These are phyloP conservation scores for Proisotoma minuta DNA, from an alignment of 2,888 invertebrate genomes.

Conservation along the genomic window DNA sequence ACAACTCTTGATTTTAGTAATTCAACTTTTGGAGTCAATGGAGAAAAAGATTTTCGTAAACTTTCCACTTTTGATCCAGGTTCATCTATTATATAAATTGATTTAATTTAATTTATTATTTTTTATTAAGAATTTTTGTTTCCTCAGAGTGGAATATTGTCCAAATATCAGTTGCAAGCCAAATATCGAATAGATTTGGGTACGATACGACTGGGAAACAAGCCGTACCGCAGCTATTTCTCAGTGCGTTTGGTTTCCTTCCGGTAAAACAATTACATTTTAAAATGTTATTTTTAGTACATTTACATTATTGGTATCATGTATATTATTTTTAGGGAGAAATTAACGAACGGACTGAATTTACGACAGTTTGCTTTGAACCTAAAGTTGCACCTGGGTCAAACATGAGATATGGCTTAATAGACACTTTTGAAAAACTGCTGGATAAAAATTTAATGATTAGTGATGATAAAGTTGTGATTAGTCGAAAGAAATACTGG, in stretches of 20 bases:
- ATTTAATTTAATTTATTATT: neutral
- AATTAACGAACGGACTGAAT: conserved; percentile 11
- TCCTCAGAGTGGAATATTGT: conserved; percentile 40
- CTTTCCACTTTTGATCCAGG: conserved; percentile 25
- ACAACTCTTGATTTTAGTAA: conserved; percentile 21
- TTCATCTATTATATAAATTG: neutral
- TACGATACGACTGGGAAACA: conserved; percentile 17
- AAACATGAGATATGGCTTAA: conserved; percentile 26
- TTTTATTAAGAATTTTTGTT: neutral
- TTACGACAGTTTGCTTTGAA: conserved; percentile 27
- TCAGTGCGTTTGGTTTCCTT: conserved; percentile 30
- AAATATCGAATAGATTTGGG: conserved; percentile 34
- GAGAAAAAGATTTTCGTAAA: conserved; percentile 10
- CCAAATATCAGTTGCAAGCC: conserved; percentile 32
- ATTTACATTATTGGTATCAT: neutral
- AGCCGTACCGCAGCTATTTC: conserved; percentile 33
- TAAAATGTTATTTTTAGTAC: neutral
- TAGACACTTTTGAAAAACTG: conserved; percentile 37
- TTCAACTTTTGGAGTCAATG: neutral
- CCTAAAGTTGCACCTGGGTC: conserved; percentile 24
- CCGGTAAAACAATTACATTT: conserved; percentile 18
- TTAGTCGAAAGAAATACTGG: conserved; percentile 38
- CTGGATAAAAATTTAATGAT: conserved; percentile 35
- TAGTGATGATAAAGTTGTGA: conserved; percentile 33
- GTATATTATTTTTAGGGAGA: conserved; percentile 13